These are phyloP conservation scores for Aplidium turbinatum DNA, from an alignment of 23 tunicate genomes.

Conservation along the genomic window DNA sequence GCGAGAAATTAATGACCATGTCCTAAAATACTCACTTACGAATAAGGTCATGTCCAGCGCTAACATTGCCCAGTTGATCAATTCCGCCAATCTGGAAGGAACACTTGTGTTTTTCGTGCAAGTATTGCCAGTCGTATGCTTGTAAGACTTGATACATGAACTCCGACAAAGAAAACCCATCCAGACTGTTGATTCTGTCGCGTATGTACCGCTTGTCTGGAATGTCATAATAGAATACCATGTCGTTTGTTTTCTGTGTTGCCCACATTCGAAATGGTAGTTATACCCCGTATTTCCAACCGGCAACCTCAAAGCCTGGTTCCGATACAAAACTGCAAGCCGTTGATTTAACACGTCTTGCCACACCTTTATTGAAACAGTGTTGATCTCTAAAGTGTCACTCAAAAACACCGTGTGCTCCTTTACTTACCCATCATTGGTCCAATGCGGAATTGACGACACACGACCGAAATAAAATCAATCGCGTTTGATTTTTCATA, in stretches of 20 bases:
- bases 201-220: conserved; percentile 60
- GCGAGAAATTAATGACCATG: no score
- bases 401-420: no score
- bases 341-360: no score
- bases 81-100: conserved; percentile 80
- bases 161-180: conserved; percentile 72
- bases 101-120: conserved; percentile 60
- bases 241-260: no score
- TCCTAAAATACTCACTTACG: conserved; percentile 56
- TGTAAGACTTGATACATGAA: conserved; percentile 85
- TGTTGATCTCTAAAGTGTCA: no score
- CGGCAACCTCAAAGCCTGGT: no score
- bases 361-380: no score
- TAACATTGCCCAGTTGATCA: conserved; percentile 88
- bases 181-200: conserved; percentile 56
- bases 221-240: no score
- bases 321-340: no score
- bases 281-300: no score
- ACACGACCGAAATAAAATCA: conserved; percentile 57
- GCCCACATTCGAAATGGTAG: no score
- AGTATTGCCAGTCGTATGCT: conserved; percentile 85
- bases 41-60: conserved; percentile 69
- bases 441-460: conserved; percentile 60
- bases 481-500: conserved; percentile 52
- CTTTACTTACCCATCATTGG: conserved; percentile 80